phyloP scores from a whole-genome alignment of 1,140 invertebrate genomes.

The Sminthurides bifidus region DNA sequence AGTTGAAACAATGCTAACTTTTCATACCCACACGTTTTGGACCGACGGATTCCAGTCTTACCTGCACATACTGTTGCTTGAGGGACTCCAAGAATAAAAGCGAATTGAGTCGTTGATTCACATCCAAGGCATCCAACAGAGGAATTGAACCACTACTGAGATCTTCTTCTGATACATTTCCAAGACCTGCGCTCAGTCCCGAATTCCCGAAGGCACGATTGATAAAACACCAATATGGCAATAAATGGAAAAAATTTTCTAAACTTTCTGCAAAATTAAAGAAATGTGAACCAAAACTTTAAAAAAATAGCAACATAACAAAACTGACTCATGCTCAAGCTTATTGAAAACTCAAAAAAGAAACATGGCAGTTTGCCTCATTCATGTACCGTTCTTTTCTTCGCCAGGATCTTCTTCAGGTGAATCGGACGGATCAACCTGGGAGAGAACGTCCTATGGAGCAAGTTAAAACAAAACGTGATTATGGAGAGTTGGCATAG shows the following conservation, averaged over 20 bases:
- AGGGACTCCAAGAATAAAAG: constrained; percentile 25
- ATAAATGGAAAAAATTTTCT: constrained; percentile 25
- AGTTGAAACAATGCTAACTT: background rate
- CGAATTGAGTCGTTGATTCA: constrained; percentile 27
- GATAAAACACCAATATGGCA: constrained; percentile 31
- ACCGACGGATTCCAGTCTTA: background rate
- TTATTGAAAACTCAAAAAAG: background rate
- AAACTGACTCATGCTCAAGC: background rate
- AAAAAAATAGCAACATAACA: background rate
- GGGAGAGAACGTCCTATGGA: constrained; percentile 20
- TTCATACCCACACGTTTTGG: no score
- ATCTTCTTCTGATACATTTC: constrained; percentile 12
- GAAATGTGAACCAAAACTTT: background rate
- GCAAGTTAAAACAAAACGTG: background rate
- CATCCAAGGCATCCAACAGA: constrained; percentile 16
- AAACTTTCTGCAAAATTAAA: constrained; percentile 16
- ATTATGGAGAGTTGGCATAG: background rate
- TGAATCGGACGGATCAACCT: constrained; percentile 22
- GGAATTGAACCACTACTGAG: constrained; percentile 2
- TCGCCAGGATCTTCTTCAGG: constrained; percentile 19
- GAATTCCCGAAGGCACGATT: constrained; percentile 24
- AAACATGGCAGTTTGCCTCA: background rate
- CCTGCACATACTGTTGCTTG: constrained; percentile 17
- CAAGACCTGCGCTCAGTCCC: constrained; percentile 1
- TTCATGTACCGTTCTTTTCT: constrained; percentile 18